A percentile compares a stretch with the other conserved stretches of the same genome.
Evolutionary conservation across 2,113 vertebrate species (phyloP).

Genomic region (Nycticryphes semicollaris): DNA sequence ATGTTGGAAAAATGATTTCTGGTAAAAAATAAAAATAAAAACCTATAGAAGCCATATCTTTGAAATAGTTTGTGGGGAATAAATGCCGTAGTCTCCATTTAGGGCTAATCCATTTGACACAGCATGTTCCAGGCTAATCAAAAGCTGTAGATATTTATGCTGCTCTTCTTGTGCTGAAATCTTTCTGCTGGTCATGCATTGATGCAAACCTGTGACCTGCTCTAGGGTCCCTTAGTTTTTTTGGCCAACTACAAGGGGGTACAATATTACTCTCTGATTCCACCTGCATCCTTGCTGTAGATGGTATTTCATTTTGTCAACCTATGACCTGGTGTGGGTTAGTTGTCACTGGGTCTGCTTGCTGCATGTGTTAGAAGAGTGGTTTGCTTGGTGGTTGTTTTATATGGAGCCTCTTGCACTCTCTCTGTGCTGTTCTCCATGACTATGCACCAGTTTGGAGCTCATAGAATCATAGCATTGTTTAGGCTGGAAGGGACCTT

Average conservation of each 20-base stretch:
- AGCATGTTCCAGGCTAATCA: background rate
- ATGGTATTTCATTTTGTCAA: background rate
- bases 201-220: background rate
- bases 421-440: background rate
- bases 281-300: background rate
- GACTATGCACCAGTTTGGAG: background rate
- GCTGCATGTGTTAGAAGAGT: accelerated
- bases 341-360: background rate
- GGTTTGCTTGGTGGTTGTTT: background rate
- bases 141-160: background rate
- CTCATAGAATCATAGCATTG: too few species aligned
- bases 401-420: accelerated
- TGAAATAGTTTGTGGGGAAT: background rate
- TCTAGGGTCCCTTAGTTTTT: background rate
- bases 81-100: background rate
- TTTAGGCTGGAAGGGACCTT: too few species aligned
- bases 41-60: background rate
- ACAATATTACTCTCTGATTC: background rate
- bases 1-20: background rate
- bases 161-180: background rate
- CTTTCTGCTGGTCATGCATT: background rate
- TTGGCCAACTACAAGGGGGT: background rate
- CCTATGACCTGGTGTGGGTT: background rate
- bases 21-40: background rate
- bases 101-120: background rate